Conservation (phyloP, 1,140 invertebrate species). For the Zaprionus capensis region DNA sequence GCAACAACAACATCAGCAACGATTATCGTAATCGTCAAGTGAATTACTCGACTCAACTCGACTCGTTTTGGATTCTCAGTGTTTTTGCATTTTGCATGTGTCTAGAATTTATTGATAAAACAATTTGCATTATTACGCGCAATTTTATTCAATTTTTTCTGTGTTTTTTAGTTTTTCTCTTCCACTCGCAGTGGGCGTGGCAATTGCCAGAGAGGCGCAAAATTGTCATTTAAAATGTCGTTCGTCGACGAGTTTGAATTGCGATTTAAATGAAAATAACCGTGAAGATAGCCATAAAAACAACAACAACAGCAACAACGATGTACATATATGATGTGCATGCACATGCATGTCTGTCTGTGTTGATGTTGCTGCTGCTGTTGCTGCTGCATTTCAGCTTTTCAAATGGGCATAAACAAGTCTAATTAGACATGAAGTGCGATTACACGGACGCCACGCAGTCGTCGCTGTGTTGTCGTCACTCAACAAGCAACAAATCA, state of each 20-base stretch:
- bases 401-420: slow-evolving; percentile 82
- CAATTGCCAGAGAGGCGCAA: slow-evolving; percentile 69
- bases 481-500: slow-evolving; percentile 61
- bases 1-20: slow-evolving; percentile 33
- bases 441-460: slow-evolving; percentile 79
- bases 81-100: slow-evolving; percentile 54
- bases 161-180: background rate
- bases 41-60: slow-evolving; percentile 52
- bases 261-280: slow-evolving; percentile 82
- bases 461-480: slow-evolving; percentile 54
- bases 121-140: slow-evolving; percentile 80
- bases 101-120: slow-evolving; percentile 82
- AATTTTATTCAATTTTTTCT: slow-evolving; percentile 63
- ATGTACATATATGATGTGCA: slow-evolving; percentile 29
- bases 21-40: slow-evolving; percentile 23
- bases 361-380: slow-evolving; percentile 30
- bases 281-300: slow-evolving; percentile 78
- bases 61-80: slow-evolving; percentile 13
- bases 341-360: slow-evolving; percentile 29
- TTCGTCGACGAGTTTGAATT: slow-evolving; percentile 69
- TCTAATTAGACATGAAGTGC: slow-evolving; percentile 83
- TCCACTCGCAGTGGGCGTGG: slow-evolving; percentile 21
- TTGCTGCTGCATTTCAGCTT: slow-evolving; percentile 53
- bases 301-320: slow-evolving; percentile 3
- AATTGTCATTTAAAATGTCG: slow-evolving; percentile 81